Evolutionary conservation across 2,113 vertebrate genomes (phyloP), one percentile per base, ranked within the genome.

Genomic region (Ageneiosus marmoratus): DNA sequence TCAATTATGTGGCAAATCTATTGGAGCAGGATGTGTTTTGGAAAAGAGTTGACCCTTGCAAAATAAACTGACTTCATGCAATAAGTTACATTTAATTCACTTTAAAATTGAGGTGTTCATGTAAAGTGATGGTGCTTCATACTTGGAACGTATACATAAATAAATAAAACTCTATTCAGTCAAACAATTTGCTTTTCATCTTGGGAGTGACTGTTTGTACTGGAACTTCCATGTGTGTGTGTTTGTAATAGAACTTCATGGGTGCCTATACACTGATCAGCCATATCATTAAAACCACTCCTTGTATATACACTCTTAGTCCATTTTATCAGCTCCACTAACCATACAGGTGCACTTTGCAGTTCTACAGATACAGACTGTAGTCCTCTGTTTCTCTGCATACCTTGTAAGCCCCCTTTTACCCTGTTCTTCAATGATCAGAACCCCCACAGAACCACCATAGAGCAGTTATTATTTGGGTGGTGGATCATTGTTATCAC

Each of bases 1-100:
- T 76, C 20, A 79, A 53, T 69, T 86, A 86, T 86, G 69, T 84
- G 48, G 46, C 72, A 62, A 81, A 88, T n/a, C 63, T 83, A 44
- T 34, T 87, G 67, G 78, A 89, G 50, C 22, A 80, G 32, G 76
- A 86, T 80, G 60, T 83, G 27, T 88, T 86, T 63, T 86, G 83
- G 73, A 89, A 78, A 51, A 87, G 65, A 77, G 29, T 77, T 37
- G 81, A 87, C 24, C 53, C 76, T 22, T 88, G 87, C 75, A 83
- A 81, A 75, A 74, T 53, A 32, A 88, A 86, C 83, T 88, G 46
- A 84, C 29, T 60, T 24, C 18, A 29, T 48, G 32, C 6, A 13
- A 58, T 3, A 3, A 76, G 20, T 75, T 18, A 24, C 13, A 2
- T 27, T 48, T 72, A 27, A 7, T 32, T 7, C 27, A 48, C 15